A percentile compares a stretch with the other conserved stretches of the same genome.
Conservation (phyloP, 2,888 invertebrate genomes). For the Leptarthrus brevirostris region DNA sequence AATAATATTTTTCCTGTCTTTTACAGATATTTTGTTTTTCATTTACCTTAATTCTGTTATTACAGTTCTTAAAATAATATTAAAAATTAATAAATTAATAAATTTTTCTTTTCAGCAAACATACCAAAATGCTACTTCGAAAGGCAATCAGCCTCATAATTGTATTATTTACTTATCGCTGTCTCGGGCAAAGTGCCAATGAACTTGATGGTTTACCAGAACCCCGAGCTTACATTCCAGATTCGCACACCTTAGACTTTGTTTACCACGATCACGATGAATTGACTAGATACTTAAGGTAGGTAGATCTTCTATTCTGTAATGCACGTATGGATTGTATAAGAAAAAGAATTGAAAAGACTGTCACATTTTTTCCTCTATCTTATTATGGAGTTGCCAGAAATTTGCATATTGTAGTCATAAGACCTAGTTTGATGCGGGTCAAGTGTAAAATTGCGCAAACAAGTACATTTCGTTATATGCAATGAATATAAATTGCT, state of each 20-base stretch:
- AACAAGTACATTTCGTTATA: no score
- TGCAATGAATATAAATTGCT: neutral
- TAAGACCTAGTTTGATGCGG: neutral
- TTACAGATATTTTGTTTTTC: no score
- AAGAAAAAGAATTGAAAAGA: neutral
- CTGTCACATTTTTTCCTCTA: neutral
- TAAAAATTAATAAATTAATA: no score
- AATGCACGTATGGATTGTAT: constrained; percentile 2
- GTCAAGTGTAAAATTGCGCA: constrained; percentile 10
- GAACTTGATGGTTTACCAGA: constrained; percentile 58
- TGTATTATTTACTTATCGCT: constrained; percentile 30
- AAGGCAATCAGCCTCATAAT: constrained; percentile 14
- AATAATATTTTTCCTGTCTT: no score
- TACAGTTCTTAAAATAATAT: no score
- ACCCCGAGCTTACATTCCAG: constrained; percentile 65
- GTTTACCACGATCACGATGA: constrained; percentile 89
- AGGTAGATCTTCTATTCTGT: constrained; percentile 35
- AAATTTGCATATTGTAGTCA: constrained; percentile 2
- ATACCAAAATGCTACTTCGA: neutral
- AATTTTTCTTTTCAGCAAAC: no score
- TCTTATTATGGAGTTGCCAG: neutral
- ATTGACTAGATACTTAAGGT: constrained; percentile 83
- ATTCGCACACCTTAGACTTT: constrained; percentile 74
- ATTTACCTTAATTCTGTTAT: no score
- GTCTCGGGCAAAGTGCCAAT: constrained; percentile 49